phyloP scores from a whole-genome alignment of 2,797 vertebrate species.

The Mus caroli region DNA sequence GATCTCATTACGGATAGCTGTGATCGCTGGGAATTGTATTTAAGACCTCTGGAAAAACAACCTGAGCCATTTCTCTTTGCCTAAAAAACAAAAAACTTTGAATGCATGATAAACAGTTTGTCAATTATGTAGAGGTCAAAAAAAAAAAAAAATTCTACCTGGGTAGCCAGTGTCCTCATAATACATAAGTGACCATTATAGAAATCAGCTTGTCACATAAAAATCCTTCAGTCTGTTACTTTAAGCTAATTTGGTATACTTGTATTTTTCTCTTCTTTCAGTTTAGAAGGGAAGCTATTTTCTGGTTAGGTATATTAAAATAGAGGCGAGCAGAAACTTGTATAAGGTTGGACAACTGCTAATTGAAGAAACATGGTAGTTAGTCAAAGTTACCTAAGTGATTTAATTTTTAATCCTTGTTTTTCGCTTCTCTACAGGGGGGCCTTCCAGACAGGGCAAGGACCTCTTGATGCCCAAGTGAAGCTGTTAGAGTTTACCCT shows the following conservation, averaged over 20 bases:
- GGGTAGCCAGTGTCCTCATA: neutral
- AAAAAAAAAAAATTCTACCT: neutral
- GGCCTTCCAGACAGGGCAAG: slow-evolving; percentile 97
- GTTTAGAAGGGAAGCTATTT: slow-evolving; percentile 34
- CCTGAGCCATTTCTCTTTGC: neutral
- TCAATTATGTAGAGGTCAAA: neutral
- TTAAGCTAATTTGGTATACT: neutral
- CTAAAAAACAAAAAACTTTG: neutral
- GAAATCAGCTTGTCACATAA: neutral
- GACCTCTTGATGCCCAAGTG: slow-evolving; percentile 98
- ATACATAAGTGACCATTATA: neutral
- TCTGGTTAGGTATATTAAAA: slow-evolving; percentile 26
- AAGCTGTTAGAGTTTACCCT: slow-evolving; percentile 98
- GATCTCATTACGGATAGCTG: neutral
- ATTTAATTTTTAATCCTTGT: slow-evolving; percentile 58
- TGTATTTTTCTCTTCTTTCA: slow-evolving; percentile 50
- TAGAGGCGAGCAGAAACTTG: neutral
- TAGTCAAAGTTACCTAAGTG: neutral
- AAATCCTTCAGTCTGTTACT: slow-evolving; percentile 13
- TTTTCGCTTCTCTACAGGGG: slow-evolving; percentile 89
- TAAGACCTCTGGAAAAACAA: neutral
- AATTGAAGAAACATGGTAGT: neutral
- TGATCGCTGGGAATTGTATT: neutral
- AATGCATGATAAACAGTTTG: neutral
- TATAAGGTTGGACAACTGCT: neutral